Percentiles rank a stretch among this genome's conserved stretches.
phyloP scores from a whole-genome alignment of 2,888 invertebrate genomes.

The Saturnia japonica region DNA sequence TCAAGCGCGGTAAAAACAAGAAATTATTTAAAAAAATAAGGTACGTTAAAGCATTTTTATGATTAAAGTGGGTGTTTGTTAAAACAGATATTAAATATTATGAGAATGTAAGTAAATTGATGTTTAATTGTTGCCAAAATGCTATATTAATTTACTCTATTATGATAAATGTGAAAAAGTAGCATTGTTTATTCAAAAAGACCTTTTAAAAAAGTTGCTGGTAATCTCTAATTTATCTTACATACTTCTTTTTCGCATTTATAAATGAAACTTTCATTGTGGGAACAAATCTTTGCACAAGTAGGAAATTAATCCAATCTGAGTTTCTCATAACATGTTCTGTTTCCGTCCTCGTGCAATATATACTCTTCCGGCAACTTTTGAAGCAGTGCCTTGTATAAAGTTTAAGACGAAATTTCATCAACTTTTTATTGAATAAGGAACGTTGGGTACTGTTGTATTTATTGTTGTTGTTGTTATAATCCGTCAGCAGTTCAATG shows the following conservation, averaged over 20 bases:
- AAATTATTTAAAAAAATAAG: no score
- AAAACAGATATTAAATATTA: no score
- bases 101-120: no score
- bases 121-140: no score
- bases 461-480: no score
- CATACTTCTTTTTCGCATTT: background rate
- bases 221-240: background rate
- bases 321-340: conserved; percentile 25
- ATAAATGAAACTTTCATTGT: conserved; percentile 11
- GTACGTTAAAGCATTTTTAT: no score
- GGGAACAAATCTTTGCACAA: conserved; percentile 27
- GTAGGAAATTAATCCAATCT: conserved; percentile 30
- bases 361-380: conserved; percentile 26
- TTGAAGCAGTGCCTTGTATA: conserved; percentile 6
- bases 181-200: no score
- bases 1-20: no score
- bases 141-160: background rate
- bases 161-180: background rate
- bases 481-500: no score
- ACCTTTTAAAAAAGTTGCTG: background rate
- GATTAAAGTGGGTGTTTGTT: no score
- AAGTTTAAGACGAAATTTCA: conserved; percentile 8
- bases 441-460: background rate
- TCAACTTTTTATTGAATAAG: background rate
- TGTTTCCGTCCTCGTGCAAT: conserved; percentile 34